Conservation (phyloP, 2,113 vertebrate species). For the Macheiramphus alcinus region DNA sequence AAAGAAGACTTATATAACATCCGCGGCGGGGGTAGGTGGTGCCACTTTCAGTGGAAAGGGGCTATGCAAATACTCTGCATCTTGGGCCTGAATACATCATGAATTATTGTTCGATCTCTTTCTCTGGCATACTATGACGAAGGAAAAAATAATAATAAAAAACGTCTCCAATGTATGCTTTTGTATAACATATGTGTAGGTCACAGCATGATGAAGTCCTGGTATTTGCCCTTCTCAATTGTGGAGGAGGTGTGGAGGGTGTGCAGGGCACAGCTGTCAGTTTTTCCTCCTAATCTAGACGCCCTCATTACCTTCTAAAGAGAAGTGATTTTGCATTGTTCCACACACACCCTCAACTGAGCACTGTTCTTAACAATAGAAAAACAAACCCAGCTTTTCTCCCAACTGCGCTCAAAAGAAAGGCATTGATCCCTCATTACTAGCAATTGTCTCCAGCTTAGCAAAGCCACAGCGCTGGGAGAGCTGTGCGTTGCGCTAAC, state of each 20-base stretch:
- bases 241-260: not conserved
- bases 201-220: not conserved
- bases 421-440: not conserved
- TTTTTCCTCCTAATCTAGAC: not conserved
- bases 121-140: not conserved
- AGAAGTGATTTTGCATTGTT: constrained; percentile 12
- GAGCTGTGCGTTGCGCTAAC: not conserved
- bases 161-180: not conserved
- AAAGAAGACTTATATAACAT: constrained; percentile 24
- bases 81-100: not conserved
- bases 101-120: not conserved
- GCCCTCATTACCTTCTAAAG: not conserved
- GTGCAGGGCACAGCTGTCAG: not conserved
- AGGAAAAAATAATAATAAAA: not conserved
- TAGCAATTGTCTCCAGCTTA: not conserved
- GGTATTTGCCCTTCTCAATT: not conserved
- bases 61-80: not conserved
- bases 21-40: not conserved
- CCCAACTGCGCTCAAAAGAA: not conserved
- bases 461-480: not conserved
- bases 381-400: not conserved
- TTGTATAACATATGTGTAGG: not conserved
- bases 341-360: not conserved
- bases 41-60: not conserved
- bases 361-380: not conserved